These are phyloP conservation scores for Narcine bancroftii DNA, from an alignment of 2,113 vertebrate species.

Conservation along the genomic window DNA sequence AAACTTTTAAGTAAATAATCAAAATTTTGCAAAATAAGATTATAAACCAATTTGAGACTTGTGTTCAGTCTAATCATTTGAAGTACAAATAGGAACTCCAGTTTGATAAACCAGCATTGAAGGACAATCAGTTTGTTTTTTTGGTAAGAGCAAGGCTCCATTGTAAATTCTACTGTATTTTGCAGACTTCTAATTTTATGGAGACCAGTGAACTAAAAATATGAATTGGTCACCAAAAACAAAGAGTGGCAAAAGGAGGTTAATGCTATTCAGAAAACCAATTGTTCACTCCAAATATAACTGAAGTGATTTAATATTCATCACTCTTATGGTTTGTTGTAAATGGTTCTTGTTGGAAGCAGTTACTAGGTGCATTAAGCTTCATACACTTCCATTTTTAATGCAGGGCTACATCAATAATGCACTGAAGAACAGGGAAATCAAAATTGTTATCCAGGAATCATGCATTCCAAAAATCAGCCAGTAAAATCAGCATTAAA, in stretches of 20 bases:
- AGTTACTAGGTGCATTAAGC: neutral
- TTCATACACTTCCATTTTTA: conserved; percentile 16
- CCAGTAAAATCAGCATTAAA: neutral
- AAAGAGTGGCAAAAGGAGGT: neutral
- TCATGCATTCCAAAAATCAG: neutral
- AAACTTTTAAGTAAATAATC: neutral
- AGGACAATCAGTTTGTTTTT: neutral
- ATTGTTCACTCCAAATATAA: conserved; percentile 16
- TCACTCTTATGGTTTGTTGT: neutral
- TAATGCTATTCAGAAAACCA: neutral
- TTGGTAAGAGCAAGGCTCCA: neutral
- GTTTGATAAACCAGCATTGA: neutral
- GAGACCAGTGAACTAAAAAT: neutral
- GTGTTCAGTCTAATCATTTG: neutral
- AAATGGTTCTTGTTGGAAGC: neutral
- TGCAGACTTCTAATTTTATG: neutral
- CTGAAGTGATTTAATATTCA: neutral
- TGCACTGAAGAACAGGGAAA: neutral
- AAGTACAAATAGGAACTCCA: neutral
- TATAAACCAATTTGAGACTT: neutral
- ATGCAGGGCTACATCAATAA: neutral
- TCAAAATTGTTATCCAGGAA: neutral
- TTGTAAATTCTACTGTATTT: neutral
- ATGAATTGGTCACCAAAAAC: neutral
- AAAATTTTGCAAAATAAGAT: neutral